Percentiles rank a stretch among this genome's conserved stretches.
phyloP scores from a whole-genome alignment of 2,888 invertebrate genomes.

The Diarsia brunnea region DNA sequence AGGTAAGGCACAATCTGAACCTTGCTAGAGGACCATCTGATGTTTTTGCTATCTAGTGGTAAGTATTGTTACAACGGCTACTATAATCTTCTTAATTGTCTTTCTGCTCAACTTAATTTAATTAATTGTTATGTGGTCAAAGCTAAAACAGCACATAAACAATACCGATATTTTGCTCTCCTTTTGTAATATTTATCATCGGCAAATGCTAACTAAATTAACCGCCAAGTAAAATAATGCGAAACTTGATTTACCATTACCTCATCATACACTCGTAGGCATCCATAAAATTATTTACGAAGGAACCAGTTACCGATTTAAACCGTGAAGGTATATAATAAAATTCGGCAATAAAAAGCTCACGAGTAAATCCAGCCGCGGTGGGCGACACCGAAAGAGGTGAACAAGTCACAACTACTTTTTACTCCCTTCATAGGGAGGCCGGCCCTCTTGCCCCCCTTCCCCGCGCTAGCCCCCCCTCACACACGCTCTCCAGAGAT shows the following conservation, averaged over 20 bases:
- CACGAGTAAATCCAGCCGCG: slow-evolving; percentile 79
- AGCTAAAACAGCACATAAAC: neutral
- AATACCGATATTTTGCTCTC: neutral
- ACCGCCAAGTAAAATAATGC: neutral
- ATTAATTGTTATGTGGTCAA: neutral
- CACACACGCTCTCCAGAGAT: slow-evolving; percentile 86
- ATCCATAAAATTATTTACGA: slow-evolving; percentile 45
- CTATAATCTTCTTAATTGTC: neutral
- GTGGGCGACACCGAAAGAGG: slow-evolving; percentile 90
- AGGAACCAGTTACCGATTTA: slow-evolving; percentile 57
- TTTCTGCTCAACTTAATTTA: neutral
- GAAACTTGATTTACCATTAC: neutral
- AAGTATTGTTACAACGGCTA: neutral
- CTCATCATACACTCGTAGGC: slow-evolving; percentile 3
- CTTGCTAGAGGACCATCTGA: neutral
- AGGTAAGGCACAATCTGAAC: too few species aligned
- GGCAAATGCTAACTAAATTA: neutral
- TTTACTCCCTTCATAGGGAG: slow-evolving; percentile 89
- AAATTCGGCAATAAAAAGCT: slow-evolving; percentile 77
- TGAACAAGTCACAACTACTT: slow-evolving; percentile 90
- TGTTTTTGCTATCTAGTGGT: neutral
- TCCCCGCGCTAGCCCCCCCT: slow-evolving; percentile 40
- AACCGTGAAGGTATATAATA: slow-evolving; percentile 66
- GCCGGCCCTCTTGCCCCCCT: slow-evolving; percentile 74
- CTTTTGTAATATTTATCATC: neutral